These are phyloP conservation scores for Artibeus lituratus DNA, from an alignment of 2,797 vertebrate species.

Conservation along the genomic window DNA sequence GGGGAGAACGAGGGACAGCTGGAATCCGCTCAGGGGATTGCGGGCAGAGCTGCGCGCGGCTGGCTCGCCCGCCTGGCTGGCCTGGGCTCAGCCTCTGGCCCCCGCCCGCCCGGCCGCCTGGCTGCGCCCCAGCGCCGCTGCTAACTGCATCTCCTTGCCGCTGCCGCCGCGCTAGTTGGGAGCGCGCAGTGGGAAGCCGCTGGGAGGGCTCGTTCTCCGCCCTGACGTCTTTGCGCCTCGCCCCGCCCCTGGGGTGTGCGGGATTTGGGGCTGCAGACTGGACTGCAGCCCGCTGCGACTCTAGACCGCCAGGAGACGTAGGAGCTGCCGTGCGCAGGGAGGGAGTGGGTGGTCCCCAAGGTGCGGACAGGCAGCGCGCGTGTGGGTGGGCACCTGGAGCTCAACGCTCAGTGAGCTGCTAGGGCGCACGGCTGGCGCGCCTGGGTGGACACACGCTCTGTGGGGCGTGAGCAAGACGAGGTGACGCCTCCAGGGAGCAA, in stretches of 20 bases:
- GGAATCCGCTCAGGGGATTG: conserved; percentile 78
- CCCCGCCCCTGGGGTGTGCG: conserved; percentile 84
- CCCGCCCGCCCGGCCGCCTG: conserved; percentile 83
- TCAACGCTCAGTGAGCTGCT: background rate
- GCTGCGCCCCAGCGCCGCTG: conserved; percentile 82
- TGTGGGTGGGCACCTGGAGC: background rate
- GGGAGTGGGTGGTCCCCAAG: background rate
- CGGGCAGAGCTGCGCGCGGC: conserved; percentile 74
- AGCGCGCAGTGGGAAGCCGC: conserved; percentile 89
- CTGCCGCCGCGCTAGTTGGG: conserved; percentile 86
- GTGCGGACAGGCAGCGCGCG: background rate
- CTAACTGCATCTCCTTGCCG: conserved; percentile 81
- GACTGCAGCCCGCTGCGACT: background rate
- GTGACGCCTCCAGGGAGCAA: background rate
- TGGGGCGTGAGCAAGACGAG: background rate
- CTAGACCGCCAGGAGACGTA: background rate
- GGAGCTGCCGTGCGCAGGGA: background rate
- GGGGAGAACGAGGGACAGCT: background rate
- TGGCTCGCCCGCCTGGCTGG: conserved; percentile 80
- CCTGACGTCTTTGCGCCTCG: conserved; percentile 82
- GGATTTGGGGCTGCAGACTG: background rate
- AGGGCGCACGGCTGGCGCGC: background rate
- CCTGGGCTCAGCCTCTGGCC: conserved; percentile 84
- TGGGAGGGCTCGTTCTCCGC: conserved; percentile 78
- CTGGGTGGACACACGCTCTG: background rate